phyloP scores from a whole-genome alignment of 2,113 vertebrate species.

The Melanerpes aurifrons region DNA sequence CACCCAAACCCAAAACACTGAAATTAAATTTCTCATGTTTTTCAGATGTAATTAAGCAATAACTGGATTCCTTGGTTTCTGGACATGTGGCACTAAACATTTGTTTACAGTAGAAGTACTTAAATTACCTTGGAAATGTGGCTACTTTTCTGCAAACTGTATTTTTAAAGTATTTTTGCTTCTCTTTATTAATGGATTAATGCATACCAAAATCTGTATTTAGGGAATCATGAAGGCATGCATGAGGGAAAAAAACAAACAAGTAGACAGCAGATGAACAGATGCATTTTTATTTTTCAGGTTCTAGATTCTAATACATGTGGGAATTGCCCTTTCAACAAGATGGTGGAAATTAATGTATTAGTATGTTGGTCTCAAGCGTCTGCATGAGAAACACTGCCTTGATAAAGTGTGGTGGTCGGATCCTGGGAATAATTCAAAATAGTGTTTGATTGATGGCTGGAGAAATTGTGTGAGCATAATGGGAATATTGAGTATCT shows the following conservation, averaged over 20 bases:
- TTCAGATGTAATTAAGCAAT: neutral
- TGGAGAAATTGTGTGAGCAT: neutral
- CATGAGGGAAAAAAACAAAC: neutral
- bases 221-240: neutral
- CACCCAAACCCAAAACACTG: neutral
- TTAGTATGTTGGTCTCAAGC: neutral
- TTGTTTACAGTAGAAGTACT: neutral
- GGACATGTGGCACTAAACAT: neutral
- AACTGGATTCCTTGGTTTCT: neutral
- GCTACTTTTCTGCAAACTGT: neutral
- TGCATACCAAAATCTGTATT: neutral
- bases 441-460: neutral
- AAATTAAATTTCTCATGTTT: neutral
- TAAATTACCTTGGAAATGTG: neutral
- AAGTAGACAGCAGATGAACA: neutral
- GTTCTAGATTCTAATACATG: neutral
- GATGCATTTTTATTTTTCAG: neutral
- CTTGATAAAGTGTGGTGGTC: neutral
- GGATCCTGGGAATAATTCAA: neutral
- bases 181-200: neutral
- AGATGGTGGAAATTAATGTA: neutral
- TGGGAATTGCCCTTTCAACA: neutral
- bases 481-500: neutral
- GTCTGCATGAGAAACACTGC: neutral
- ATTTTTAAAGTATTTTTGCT: neutral